phyloP scores from a whole-genome alignment of 2,113 vertebrate genomes.

The Otis tarda region DNA sequence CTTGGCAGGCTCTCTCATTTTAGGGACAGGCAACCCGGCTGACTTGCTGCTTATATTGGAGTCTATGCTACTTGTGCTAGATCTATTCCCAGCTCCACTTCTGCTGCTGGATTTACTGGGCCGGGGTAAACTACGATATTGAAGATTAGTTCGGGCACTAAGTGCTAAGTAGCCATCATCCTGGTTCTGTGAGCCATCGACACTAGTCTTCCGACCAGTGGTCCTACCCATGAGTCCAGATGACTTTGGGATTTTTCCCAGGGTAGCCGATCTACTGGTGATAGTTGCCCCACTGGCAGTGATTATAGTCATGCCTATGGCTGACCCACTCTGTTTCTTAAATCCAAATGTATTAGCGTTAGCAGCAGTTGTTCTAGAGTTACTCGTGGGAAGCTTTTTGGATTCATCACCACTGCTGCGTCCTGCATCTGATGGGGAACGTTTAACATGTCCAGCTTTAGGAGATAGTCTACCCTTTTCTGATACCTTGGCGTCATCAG shows the following conservation, averaged over 20 bases:
- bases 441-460: constrained; percentile 86
- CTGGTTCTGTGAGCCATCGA: constrained; percentile 85
- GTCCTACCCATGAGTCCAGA: constrained; percentile 80
- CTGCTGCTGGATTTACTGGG: constrained; percentile 89
- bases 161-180: constrained; percentile 90
- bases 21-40: constrained; percentile 81
- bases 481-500: constrained; percentile 96
- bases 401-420: constrained; percentile 93
- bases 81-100: constrained; percentile 89
- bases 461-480: constrained; percentile 93
- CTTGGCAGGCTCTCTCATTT: constrained; percentile 82
- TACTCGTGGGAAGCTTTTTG: constrained; percentile 83
- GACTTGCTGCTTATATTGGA: constrained; percentile 88
- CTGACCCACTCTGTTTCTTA: constrained; percentile 88
- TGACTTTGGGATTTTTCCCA: constrained; percentile 96
- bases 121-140: constrained; percentile 94
- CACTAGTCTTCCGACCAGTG: constrained; percentile 79
- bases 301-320: constrained; percentile 84
- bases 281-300: constrained; percentile 93
- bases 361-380: constrained; percentile 79
- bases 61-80: constrained; percentile 98
- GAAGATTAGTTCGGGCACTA: constrained; percentile 89
- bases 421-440: constrained; percentile 92
- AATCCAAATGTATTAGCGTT: constrained; percentile 92
- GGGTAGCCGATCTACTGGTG: constrained; percentile 93